These are phyloP conservation scores for Tauraco hartlaubi DNA, from an alignment of 2,797 vertebrate genomes.

Conservation along the genomic window DNA sequence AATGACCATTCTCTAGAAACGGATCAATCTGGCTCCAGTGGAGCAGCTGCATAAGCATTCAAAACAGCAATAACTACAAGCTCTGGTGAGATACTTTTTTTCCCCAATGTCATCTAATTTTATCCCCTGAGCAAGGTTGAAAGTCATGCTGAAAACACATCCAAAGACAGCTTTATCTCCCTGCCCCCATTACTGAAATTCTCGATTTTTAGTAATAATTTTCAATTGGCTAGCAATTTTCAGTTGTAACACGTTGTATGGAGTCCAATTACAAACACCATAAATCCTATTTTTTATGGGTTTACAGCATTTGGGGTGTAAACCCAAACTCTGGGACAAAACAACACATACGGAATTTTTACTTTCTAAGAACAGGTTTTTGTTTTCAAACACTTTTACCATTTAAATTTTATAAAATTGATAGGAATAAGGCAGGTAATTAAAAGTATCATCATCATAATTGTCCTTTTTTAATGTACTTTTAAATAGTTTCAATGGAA, in stretches of 20 bases:
- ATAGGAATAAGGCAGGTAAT: neutral
- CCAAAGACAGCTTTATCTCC: neutral
- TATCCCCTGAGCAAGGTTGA: conserved; percentile 60
- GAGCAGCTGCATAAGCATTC: conserved; percentile 52
- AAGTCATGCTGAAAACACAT: conserved; percentile 47
- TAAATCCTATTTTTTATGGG: neutral
- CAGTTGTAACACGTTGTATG: neutral
- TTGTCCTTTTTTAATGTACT: neutral
- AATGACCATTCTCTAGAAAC: conserved; percentile 73
- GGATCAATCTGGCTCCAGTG: conserved; percentile 69
- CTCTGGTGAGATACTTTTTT: conserved; percentile 62
- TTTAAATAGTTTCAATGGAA: neutral
- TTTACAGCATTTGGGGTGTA: neutral
- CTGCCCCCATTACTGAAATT: neutral
- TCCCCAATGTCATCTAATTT: conserved; percentile 69
- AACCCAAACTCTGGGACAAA: neutral
- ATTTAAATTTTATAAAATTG: neutral
- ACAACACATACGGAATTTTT: neutral
- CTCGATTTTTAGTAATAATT: conserved; percentile 68
- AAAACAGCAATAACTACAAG: conserved; percentile 68
- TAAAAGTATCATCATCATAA: neutral
- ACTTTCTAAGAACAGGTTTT: neutral
- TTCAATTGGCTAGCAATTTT: conserved; percentile 55
- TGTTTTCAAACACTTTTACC: neutral
- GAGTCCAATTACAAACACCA: conserved; percentile 10